Conservation (phyloP, 2,797 vertebrate genomes). For the Petrocephalus schoutedeni region DNA sequence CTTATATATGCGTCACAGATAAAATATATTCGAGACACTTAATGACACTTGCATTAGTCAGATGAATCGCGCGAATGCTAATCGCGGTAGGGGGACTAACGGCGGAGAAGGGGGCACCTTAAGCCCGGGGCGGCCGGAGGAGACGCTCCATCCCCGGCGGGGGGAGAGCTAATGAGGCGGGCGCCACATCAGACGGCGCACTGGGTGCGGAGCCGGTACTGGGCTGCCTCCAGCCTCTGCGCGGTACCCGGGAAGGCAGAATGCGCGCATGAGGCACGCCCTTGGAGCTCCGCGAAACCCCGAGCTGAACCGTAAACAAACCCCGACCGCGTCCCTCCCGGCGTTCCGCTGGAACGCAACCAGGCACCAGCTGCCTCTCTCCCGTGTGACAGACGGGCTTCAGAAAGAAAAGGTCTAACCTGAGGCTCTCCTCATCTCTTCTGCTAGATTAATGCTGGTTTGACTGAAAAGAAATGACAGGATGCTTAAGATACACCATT, state of each 20-base stretch:
- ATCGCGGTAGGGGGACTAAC: constrained; percentile 31
- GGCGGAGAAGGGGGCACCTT: background rate
- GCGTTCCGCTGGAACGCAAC: background rate
- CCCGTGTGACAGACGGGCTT: background rate
- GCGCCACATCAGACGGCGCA: constrained; percentile 24
- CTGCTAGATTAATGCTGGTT: background rate
- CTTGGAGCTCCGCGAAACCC: background rate
- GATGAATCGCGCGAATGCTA: constrained; percentile 47
- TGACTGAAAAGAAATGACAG: background rate
- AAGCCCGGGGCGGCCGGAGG: background rate
- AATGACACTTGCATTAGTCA: constrained; percentile 51
- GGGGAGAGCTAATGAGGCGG: constrained; percentile 26
- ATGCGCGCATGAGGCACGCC: background rate
- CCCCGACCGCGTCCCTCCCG: background rate
- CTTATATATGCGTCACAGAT: constrained; percentile 25
- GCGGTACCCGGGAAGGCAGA: background rate
- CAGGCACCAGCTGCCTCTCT: background rate
- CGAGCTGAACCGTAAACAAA: background rate
- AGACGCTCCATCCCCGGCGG: background rate
- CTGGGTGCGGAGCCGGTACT: constrained; percentile 18
- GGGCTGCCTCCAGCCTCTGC: background rate
- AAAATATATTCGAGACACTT: constrained; percentile 32
- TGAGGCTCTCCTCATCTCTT: background rate
- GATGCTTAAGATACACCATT: background rate
- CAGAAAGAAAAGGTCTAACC: background rate